A percentile compares a stretch with the other conserved stretches of the same genome.
phyloP scores from a whole-genome alignment of 2,797 vertebrate genomes.

The Poeciliopsis turneri region DNA sequence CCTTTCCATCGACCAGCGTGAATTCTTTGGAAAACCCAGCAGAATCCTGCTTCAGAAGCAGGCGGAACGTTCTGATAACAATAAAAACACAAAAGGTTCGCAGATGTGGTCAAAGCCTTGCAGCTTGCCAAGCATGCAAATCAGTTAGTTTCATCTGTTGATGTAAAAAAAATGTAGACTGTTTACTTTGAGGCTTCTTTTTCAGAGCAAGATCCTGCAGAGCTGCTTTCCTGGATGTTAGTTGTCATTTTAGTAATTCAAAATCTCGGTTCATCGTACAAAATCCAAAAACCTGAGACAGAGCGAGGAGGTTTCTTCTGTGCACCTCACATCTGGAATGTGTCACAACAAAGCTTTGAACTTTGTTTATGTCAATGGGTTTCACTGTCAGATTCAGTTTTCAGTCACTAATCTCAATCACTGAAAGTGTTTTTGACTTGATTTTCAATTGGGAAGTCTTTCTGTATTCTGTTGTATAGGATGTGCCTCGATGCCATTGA shows the following conservation, averaged over 20 bases:
- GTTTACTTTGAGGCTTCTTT: background rate
- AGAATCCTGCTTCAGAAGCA: conserved; percentile 75
- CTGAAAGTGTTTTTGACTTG: background rate
- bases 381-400: background rate
- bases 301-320: background rate
- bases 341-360: background rate
- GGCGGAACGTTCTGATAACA: conserved; percentile 73
- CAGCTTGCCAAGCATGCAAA: conserved; percentile 4
- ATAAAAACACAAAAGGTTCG: conserved; percentile 39
- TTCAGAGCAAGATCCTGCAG: background rate
- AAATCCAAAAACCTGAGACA: background rate
- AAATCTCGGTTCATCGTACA: background rate
- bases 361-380: background rate
- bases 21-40: conserved; percentile 76
- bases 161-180: conserved; percentile 13
- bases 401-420: background rate
- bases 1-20: conserved; percentile 57
- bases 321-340: background rate
- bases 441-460: background rate
- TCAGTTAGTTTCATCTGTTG: conserved; percentile 17
- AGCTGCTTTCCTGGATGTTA: background rate
- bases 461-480: background rate
- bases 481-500: background rate
- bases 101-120: conserved; percentile 48
- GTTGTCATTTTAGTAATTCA: background rate